Base-by-base conservation (phyloP, 2,888 invertebrate genomes). In the Caenorhabditis angaria region DNA sequence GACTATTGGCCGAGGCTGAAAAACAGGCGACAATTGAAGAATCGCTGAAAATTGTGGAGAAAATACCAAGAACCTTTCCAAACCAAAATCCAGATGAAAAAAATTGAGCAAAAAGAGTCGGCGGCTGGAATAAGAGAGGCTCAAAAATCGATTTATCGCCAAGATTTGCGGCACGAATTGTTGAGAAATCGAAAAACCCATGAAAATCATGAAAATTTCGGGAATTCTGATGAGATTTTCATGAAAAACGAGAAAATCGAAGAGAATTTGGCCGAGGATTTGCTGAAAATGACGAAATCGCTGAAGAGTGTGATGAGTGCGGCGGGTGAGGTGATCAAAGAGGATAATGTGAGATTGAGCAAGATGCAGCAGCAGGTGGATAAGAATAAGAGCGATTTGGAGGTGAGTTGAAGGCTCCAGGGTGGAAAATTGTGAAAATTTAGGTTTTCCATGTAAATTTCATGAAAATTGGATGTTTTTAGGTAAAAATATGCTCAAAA, bases 261-360 rank as follows among this genome's bases (percentile, higher is more conserved):
- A 87, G 94, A 94, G 85, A 93, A 93, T 88, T 92, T 97, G 27
- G 94, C 96, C 0, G 94, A 95, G 83, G 94, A 96, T 85, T 94
- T 97, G 93, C 90, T 97, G n/a, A 89, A 91, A 66, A 90, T 96
- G 81, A 94, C 95, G 0, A 91, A 92, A 83, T 94, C 91, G 85
- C 91, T 97, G 65, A 95, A 94, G 88, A 94, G 95, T 85, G 95
- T 96, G 88, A 94, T 94, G 0, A 91, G 92, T 84, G 91, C 93
- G 47, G 95, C 97, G 1, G 94, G 93, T 87, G 92, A 92, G 77
- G 94, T 97, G 77, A 94, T 97, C 32, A 92, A 91, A 87, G 93
- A 92, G 78, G 97, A 97, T 88, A 93, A 93, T 3, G 93, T 93
- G 78, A 70, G 67, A 10, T 57, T 85, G 29, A 65, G 58, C 22